Evolutionary conservation across 2,888 invertebrate species (phyloP).

Genomic region (Yponomeuta cagnagella): DNA sequence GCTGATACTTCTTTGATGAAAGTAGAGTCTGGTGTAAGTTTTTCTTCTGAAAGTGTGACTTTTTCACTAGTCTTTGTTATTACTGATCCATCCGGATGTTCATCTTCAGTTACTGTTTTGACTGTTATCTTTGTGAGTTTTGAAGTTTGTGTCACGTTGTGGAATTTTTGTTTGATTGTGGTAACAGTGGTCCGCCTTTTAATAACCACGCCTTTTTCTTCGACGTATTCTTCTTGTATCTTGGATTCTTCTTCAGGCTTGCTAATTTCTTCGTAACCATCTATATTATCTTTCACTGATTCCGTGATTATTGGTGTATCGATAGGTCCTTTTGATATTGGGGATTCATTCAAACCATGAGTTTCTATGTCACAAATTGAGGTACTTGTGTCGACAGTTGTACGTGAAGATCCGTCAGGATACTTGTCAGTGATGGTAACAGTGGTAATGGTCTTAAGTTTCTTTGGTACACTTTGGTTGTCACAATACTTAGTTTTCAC

Average conservation of each 20-base stretch:
- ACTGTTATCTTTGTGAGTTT: constrained; percentile 25
- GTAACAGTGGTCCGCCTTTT: constrained; percentile 24
- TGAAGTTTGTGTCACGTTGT: constrained; percentile 18
- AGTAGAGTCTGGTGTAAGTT: constrained; percentile 28
- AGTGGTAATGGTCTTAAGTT: constrained; percentile 54
- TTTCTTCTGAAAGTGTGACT: constrained; percentile 34
- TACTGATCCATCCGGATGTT: constrained; percentile 23
- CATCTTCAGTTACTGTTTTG: constrained; percentile 26
- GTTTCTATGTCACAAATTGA: constrained; percentile 49
- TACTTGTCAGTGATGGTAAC: constrained; percentile 60
- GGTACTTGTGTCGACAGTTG: constrained; percentile 57
- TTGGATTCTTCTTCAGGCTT: constrained; percentile 21
- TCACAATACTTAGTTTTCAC: constrained; percentile 56
- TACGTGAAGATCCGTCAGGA: constrained; percentile 62
- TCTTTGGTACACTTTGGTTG: constrained; percentile 39
- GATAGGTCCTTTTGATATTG: constrained; percentile 41
- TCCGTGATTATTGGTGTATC: constrained; percentile 32
- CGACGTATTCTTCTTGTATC: constrained; percentile 19
- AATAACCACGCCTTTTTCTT: constrained; percentile 22
- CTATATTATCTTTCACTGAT: constrained; percentile 29
- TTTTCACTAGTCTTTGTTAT: constrained; percentile 26
- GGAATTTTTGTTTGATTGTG: constrained; percentile 24
- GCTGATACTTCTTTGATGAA: constrained; percentile 25
- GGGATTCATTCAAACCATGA: constrained; percentile 38
- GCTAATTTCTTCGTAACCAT: constrained; percentile 34